Evolutionary conservation across 1,140 invertebrate species (phyloP).

Genomic region (Drosophila saltans): DNA sequence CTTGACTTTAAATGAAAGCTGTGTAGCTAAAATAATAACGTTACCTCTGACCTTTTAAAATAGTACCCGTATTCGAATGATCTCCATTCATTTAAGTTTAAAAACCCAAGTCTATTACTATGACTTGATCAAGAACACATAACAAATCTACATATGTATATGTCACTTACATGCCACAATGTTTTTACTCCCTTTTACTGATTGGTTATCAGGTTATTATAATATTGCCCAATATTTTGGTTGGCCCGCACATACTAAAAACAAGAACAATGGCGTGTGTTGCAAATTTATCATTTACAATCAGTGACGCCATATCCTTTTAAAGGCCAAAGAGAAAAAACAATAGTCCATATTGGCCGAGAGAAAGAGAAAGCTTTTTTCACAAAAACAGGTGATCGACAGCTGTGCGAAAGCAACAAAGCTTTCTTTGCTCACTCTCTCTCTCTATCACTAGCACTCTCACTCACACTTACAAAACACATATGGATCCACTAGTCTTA

Average conservation of each 20-base stretch:
- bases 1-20: not conserved
- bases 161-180: too few species aligned
- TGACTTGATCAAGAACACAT: too few species aligned
- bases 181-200: too few species aligned
- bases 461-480: conserved; percentile 11
- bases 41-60: too few species aligned
- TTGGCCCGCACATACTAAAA: not conserved
- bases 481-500: conserved; percentile 30
- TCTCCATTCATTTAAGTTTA: too few species aligned
- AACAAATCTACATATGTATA: too few species aligned
- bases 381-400: conserved; percentile 57
- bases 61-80: too few species aligned
- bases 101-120: too few species aligned
- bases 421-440: conserved; percentile 8
- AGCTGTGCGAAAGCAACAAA: conserved; percentile 36
- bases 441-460: not conserved
- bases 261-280: not conserved
- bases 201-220: not conserved
- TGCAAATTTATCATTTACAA: not conserved
- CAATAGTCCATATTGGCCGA: not conserved
- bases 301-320: conserved; percentile 3
- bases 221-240: not conserved
- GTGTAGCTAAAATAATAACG: not conserved
- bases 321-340: not conserved
- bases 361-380: conserved; percentile 23